Evolutionary conservation across 2,113 vertebrate genomes (phyloP).

Genomic region (Atrichornis clamosus): DNA sequence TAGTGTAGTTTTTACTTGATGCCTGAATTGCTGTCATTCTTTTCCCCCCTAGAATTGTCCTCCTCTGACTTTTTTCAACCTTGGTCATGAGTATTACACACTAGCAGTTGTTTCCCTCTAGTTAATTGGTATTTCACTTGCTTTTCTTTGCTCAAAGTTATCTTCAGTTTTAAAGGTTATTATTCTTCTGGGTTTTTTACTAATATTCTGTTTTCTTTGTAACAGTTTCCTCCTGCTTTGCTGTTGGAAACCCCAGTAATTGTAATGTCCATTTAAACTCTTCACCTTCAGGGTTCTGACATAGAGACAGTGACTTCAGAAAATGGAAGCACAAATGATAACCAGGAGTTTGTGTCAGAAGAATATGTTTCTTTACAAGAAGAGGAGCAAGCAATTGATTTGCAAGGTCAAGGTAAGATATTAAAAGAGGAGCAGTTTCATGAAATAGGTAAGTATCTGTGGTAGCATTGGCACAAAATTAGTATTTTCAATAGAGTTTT

Average conservation of each 20-base stretch:
- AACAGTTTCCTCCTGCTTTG: neutral
- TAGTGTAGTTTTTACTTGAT: neutral
- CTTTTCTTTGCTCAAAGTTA: neutral
- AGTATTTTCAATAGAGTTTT: neutral
- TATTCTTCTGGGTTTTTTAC: neutral
- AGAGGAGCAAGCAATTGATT: slow-evolving; percentile 47
- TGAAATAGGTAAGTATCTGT: neutral
- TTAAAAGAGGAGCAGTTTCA: neutral
- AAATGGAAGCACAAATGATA: slow-evolving; percentile 58
- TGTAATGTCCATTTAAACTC: neutral
- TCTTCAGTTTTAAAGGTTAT: neutral
- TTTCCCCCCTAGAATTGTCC: neutral
- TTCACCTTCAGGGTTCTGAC: slow-evolving; percentile 84
- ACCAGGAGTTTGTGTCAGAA: slow-evolving; percentile 47
- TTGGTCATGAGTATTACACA: neutral
- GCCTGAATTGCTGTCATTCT: neutral
- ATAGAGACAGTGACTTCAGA: slow-evolving; percentile 83
- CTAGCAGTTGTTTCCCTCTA: neutral
- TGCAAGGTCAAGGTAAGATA: slow-evolving; percentile 71
- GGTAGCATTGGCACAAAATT: neutral
- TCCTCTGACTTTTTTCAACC: neutral
- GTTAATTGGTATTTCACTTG: neutral
- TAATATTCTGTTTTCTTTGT: neutral
- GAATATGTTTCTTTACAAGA: slow-evolving; percentile 56
- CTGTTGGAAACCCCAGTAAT: neutral